Base-by-base conservation (phyloP, 2,888 invertebrate species). In the Oligia fasciuncula region DNA sequence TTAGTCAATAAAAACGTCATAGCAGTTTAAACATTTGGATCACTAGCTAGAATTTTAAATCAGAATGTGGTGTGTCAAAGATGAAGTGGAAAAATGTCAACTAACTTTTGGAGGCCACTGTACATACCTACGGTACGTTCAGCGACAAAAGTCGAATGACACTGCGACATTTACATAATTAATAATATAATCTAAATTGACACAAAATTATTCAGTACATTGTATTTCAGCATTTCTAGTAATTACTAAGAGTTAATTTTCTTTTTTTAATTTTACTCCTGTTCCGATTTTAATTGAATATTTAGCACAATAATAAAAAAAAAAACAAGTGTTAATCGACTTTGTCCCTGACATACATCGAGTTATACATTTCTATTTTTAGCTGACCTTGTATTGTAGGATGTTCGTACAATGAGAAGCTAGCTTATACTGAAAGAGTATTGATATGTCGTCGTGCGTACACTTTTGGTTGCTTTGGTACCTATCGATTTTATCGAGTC, bases 401-500 rank as follows among this genome's bases (percentile, higher is more conserved):
- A 57, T 57, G 9, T 57, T 23, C 1, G 23, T 57, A 57, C 3
- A 57, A 9, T 23, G 9, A 23, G 9, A 57, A 57, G 54, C 23
- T 6, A 54, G 19, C 19, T 54, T 54, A 19, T 9, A 9, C 23
- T 23, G 57, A 23, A 57, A 57, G n/a, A n/a, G 14, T 49, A 49
- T 23, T 57, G 4, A 23, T n/a, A n/a, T n/a, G 4, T 57, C 54
- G 23, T 54, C 11, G 9, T 57, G 11, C 4, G 19, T 66, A 19
- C 49, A 54, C 43, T 29, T 72, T 72, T n/a, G 40, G 1, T 14
- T 49, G n/a, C 40, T 57, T 23, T 23, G 9, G 9, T 17, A 60
- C 23, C 14, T 71, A 51, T 43, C n/a, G 43, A 63, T 74, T 71
- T 63, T 68, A 84, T 81, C 29, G 51, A 80, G 29, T 71, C 70